Conservation (phyloP, 2,888 invertebrate species). For the Spatulosminthurus flaviceps region DNA sequence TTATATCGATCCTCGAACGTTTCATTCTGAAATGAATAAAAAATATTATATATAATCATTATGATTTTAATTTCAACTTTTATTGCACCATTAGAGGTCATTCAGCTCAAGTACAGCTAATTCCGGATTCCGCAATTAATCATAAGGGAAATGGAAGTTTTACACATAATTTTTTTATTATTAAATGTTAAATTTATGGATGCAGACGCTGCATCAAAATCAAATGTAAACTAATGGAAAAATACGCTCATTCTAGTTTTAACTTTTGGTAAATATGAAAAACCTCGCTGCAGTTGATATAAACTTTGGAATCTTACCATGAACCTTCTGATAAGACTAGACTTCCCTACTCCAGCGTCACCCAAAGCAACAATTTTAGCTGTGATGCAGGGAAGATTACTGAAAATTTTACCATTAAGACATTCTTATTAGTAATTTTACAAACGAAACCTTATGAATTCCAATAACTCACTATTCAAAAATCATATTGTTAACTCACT, state of each 20-base stretch:
- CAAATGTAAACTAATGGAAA: neutral
- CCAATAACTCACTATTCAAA: neutral
- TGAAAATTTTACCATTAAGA: neutral
- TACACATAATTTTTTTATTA: too few relatives aligned
- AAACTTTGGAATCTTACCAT: constrained; percentile 50
- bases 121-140: too few relatives aligned
- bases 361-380: constrained; percentile 61
- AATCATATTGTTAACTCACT: neutral
- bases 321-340: constrained; percentile 59
- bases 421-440: neutral
- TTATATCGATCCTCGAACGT: constrained; percentile 47
- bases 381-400: constrained; percentile 29
- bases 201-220: too few relatives aligned
- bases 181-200: too few relatives aligned
- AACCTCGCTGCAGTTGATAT: neutral
- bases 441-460: too few relatives aligned
- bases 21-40: constrained; percentile 37
- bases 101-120: neutral
- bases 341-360: constrained; percentile 61
- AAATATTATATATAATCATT: neutral
- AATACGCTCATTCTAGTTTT: neutral
- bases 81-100: neutral
- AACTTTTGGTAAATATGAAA: constrained; percentile 1
- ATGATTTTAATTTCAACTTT: neutral
- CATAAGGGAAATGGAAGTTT: too few relatives aligned